phyloP scores from a whole-genome alignment of 2,888 invertebrate species.

The Stenurella melanura region DNA sequence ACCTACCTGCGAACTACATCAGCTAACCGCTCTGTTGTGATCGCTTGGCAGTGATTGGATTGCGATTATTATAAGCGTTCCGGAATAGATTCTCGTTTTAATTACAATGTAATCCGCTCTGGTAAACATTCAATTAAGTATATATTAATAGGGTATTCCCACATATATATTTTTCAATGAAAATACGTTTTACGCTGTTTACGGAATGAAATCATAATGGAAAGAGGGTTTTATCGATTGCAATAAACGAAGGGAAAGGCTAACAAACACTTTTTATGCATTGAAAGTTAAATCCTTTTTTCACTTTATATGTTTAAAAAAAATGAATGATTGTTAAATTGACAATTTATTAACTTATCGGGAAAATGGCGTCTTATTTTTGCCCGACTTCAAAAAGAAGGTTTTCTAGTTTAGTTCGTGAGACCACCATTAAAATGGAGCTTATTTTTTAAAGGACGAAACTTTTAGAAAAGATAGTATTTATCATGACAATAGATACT shows the following conservation, averaged over 20 bases:
- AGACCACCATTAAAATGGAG: too few relatives aligned
- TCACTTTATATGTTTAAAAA: too few relatives aligned
- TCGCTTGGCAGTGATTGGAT: constrained; percentile 21
- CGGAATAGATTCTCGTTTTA: constrained; percentile 13
- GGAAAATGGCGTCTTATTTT: too few relatives aligned
- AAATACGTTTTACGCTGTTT: background rate
- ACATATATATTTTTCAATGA: background rate
- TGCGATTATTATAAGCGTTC: constrained; percentile 27
- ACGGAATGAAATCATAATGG: background rate
- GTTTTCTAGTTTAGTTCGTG: too few relatives aligned
- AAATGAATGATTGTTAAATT: too few relatives aligned
- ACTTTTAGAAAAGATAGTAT: too few relatives aligned
- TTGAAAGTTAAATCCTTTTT: too few relatives aligned
- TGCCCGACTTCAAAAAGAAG: too few relatives aligned
- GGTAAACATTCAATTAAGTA: constrained; percentile 10
- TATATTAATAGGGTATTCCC: constrained; percentile 7
- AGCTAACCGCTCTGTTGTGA: constrained; percentile 23
- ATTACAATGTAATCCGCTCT: constrained; percentile 19
- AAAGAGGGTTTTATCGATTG: background rate
- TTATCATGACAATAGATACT: too few relatives aligned
- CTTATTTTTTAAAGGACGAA: too few relatives aligned
- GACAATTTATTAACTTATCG: too few relatives aligned
- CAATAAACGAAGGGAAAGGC: background rate
- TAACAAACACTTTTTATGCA: too few relatives aligned
- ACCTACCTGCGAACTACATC: constrained; percentile 32